Evolutionary conservation across 2,113 vertebrate species (phyloP).

Genomic region (Egretta garzetta): DNA sequence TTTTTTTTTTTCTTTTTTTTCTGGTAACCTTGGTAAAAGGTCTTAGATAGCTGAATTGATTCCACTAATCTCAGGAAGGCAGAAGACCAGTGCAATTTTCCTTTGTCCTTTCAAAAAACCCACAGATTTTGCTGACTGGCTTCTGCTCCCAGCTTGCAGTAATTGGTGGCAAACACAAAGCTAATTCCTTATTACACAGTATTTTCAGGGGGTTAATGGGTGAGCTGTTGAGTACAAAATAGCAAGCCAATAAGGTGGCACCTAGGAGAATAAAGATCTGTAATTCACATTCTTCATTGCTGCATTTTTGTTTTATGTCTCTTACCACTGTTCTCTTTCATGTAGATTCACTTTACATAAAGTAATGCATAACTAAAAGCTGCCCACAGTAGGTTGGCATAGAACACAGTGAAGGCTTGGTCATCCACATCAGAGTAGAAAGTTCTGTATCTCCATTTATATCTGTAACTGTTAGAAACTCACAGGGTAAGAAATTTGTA

Average conservation of each 20-base stretch:
- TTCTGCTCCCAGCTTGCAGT: slow-evolving; percentile 25
- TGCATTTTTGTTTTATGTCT: not conserved
- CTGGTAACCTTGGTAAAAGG: slow-evolving; percentile 32
- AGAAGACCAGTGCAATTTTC: not conserved
- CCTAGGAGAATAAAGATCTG: not conserved
- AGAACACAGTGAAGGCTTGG: not conserved
- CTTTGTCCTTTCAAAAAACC: slow-evolving; percentile 9
- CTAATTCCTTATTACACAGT: slow-evolving; percentile 23
- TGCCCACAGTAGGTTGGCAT: not conserved
- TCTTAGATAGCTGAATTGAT: not conserved
- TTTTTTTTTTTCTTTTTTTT: not conserved
- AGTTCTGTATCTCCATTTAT: not conserved
- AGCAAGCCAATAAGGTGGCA: not conserved
- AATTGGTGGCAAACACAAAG: slow-evolving; percentile 40
- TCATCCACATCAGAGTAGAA: not conserved
- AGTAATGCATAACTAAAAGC: not conserved
- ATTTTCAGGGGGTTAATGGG: not conserved
- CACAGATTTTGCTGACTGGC: slow-evolving; percentile 1
- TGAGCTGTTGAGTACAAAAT: not conserved
- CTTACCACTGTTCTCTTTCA: not conserved
- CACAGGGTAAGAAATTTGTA: not conserved
- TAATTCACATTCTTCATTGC: not conserved
- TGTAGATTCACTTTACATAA: not conserved
- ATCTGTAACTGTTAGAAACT: not conserved
- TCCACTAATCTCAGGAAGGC: not conserved